These are phyloP conservation scores for Platyrinchus mystaceus DNA, from an alignment of 2,797 vertebrate genomes.

Conservation along the genomic window DNA sequence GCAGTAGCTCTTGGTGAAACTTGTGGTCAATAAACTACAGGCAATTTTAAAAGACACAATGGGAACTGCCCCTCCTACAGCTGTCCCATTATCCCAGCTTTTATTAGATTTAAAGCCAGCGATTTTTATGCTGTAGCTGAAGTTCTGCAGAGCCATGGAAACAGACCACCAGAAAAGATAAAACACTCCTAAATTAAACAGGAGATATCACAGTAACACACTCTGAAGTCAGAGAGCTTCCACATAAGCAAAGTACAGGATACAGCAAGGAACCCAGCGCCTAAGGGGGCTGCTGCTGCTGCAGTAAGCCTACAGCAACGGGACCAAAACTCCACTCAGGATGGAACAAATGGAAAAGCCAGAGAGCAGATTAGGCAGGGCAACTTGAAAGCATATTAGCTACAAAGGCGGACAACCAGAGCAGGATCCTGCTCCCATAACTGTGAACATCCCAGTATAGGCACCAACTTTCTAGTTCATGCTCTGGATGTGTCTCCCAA, in stretches of 20 bases:
- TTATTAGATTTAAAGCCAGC: slow-evolving; percentile 68
- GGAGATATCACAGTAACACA: not conserved
- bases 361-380: not conserved
- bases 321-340: not conserved
- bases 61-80: slow-evolving; percentile 65
- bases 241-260: not conserved
- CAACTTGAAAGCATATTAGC: not conserved
- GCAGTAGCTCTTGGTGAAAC: slow-evolving; percentile 67
- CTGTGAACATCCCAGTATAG: not conserved
- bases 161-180: slow-evolving; percentile 63
- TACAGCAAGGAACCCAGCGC: not conserved
- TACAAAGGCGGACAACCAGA: not conserved
- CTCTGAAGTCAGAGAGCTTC: not conserved
- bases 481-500: not conserved
- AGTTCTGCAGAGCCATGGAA: slow-evolving; percentile 60
- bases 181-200: slow-evolving; percentile 52
- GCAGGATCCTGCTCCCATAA: not conserved
- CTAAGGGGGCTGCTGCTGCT: accelerated
- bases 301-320: accelerated
- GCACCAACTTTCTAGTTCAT: not conserved
- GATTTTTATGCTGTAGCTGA: slow-evolving; percentile 53
- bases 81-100: slow-evolving; percentile 68
- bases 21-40: slow-evolving; percentile 66
- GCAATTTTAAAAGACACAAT: slow-evolving; percentile 67
- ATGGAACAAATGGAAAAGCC: not conserved